These are phyloP conservation scores for Amorpha juglandis DNA, from an alignment of 2,888 invertebrate genomes.

Conservation along the genomic window DNA sequence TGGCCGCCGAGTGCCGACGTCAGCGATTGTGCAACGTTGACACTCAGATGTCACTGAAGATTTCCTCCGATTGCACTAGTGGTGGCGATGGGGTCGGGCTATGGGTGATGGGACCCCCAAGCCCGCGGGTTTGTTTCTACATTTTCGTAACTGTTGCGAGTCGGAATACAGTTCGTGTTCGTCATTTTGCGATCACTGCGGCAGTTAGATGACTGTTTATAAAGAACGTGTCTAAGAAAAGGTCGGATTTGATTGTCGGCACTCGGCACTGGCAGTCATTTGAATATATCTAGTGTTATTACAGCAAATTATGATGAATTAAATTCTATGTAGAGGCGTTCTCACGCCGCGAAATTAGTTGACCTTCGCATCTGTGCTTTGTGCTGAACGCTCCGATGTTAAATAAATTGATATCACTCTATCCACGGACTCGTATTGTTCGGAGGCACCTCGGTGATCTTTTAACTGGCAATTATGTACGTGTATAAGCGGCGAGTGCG, in stretches of 20 bases:
- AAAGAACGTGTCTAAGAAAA: constrained; percentile 82
- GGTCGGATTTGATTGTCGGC: constrained; percentile 82
- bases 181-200: constrained; percentile 80
- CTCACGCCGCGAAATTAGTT: constrained; percentile 77
- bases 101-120: constrained; percentile 30
- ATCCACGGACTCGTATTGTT: constrained; percentile 38
- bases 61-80: no score
- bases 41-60: constrained; percentile 37
- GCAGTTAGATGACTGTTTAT: constrained; percentile 82
- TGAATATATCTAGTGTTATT: constrained; percentile 81
- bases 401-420: constrained; percentile 44
- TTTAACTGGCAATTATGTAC: constrained; percentile 36
- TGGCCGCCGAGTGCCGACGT: constrained; percentile 29
- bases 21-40: constrained; percentile 52
- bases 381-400: constrained; percentile 53
- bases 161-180: constrained; percentile 79
- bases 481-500: constrained; percentile 45
- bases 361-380: constrained; percentile 72
- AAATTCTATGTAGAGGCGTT: constrained; percentile 76
- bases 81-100: neutral
- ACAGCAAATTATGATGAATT: constrained; percentile 81
- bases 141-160: constrained; percentile 72
- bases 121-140: constrained; percentile 67
- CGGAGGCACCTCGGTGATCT: constrained; percentile 24
- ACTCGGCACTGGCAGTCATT: constrained; percentile 69